These are phyloP conservation scores for Chloropsis cyanopogon DNA, from an alignment of 2,113 vertebrate genomes.

Conservation along the genomic window DNA sequence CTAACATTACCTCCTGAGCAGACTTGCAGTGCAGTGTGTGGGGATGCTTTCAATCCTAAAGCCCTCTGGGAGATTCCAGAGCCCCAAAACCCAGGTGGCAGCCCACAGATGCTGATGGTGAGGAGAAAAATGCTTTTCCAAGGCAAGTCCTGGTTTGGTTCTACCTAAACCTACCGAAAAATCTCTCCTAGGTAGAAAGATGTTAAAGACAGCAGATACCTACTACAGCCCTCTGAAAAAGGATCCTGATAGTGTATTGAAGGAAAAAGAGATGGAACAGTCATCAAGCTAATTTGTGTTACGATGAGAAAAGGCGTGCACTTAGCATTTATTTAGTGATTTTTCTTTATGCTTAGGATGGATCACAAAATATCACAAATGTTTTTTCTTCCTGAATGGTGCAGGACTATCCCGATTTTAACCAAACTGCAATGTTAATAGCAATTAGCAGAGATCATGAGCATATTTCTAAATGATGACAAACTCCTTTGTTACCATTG, in stretches of 20 bases:
- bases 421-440: neutral
- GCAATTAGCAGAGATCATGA: neutral
- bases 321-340: neutral
- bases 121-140: neutral
- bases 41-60: neutral
- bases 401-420: neutral
- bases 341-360: neutral
- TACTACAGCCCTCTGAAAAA: neutral
- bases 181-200: neutral
- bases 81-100: neutral
- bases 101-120: neutral
- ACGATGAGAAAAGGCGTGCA: neutral
- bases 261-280: neutral
- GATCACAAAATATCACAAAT: neutral
- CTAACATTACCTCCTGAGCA: rapidly evolving
- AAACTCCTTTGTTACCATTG: neutral
- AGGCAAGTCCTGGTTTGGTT: neutral
- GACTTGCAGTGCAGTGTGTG: neutral
- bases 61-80: neutral
- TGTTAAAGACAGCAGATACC: neutral
- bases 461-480: neutral
- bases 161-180: neutral
- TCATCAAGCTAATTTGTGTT: neutral
- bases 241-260: neutral
- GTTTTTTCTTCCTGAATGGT: neutral